phyloP scores from a whole-genome alignment of 2,113 vertebrate genomes.

The Microtus montanus region DNA sequence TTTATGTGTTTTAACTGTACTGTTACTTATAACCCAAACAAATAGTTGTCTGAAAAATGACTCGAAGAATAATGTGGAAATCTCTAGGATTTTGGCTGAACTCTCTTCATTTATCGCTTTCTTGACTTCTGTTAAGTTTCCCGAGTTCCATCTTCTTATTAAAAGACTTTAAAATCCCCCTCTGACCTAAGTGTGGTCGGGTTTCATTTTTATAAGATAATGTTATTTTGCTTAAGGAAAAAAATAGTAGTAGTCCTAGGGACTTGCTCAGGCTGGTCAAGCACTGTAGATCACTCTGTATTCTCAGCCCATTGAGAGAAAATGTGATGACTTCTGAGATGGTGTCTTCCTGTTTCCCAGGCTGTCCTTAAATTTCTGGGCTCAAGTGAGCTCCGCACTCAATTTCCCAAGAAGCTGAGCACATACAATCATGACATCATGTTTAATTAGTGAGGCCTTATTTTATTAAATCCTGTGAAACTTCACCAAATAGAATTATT shows the following conservation, averaged over 20 bases:
- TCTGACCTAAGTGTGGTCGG: not conserved
- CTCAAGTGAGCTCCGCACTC: not conserved
- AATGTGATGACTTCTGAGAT: not conserved
- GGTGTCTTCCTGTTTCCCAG: not conserved
- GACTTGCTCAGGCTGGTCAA: not conserved
- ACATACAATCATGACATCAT: no score
- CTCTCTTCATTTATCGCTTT: conserved; percentile 19
- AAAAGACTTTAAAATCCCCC: conserved; percentile 33
- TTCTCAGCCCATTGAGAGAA: not conserved
- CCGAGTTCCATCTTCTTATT: not conserved
- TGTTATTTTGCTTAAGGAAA: conserved; percentile 2
- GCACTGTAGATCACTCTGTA: not conserved
- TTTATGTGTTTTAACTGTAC: not conserved
- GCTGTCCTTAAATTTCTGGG: not conserved
- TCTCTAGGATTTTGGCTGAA: conserved; percentile 31
- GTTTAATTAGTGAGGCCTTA: not conserved
- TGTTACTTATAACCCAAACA: conserved; percentile 55
- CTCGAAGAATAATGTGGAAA: conserved; percentile 24
- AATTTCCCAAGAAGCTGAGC: not conserved
- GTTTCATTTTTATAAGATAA: conserved; percentile 52
- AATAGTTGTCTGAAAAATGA: conserved; percentile 37
- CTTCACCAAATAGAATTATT: not conserved
- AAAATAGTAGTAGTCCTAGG: not conserved
- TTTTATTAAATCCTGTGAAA: not conserved
- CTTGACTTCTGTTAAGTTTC: conserved; percentile 38